A percentile compares a stretch with the other conserved stretches of the same genome.
These are phyloP conservation scores for Rhegmatorhina hoffmannsi DNA, from an alignment of 2,113 vertebrate genomes.

Conservation along the genomic window DNA sequence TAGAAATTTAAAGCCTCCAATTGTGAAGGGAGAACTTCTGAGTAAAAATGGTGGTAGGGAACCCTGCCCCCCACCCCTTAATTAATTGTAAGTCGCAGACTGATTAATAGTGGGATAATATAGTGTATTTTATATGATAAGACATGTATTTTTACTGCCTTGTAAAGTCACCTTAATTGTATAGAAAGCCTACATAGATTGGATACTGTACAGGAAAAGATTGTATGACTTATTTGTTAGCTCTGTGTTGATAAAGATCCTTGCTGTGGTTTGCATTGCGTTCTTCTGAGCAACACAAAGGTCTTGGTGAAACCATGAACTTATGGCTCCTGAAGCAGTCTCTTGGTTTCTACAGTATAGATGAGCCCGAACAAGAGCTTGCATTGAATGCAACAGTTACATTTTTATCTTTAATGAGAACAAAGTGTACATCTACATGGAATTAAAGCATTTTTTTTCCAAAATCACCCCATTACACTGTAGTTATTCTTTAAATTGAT, in stretches of 20 bases:
- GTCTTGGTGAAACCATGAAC: background rate
- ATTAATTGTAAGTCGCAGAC: background rate
- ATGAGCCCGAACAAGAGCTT: background rate
- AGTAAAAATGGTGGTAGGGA: background rate
- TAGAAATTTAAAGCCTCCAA: background rate
- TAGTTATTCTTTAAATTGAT: background rate
- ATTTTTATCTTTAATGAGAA: background rate
- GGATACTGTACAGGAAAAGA: background rate
- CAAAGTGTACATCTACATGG: background rate
- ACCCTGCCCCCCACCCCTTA: fast-evolving
- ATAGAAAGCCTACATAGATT: background rate
- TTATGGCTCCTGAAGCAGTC: background rate
- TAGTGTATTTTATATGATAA: background rate
- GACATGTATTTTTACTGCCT: background rate
- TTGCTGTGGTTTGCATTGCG: background rate
- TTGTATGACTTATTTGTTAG: background rate
- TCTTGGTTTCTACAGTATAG: background rate
- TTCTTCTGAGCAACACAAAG: fast-evolving
- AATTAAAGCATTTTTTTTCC: background rate
- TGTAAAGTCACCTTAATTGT: background rate
- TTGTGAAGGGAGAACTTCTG: background rate
- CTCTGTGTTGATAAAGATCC: background rate
- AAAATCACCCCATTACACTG: background rate
- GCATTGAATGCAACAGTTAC: background rate
- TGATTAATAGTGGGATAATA: background rate